phyloP scores from a whole-genome alignment of 2,888 invertebrate genomes.

The Sycophila texana region DNA sequence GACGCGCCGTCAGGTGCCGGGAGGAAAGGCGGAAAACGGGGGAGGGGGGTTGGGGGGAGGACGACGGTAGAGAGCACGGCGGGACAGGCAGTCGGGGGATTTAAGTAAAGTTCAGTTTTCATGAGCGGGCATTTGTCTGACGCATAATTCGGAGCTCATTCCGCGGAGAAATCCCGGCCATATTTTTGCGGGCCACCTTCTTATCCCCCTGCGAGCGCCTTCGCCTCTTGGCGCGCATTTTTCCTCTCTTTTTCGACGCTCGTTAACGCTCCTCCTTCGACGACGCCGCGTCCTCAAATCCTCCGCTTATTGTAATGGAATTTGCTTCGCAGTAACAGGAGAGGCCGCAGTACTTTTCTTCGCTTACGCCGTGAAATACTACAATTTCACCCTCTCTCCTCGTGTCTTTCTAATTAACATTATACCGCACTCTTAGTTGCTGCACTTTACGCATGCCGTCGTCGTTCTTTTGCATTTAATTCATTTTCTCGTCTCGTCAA shows the following conservation, averaged over 20 bases:
- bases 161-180: conserved; percentile 61
- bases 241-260: not conserved
- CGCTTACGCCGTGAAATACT: too few relatives aligned
- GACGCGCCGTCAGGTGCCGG: not conserved
- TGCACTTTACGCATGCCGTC: too few relatives aligned
- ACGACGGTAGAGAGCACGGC: not conserved
- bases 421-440: too few relatives aligned
- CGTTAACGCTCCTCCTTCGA: not conserved
- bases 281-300: not conserved
- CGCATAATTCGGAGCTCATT: conserved; percentile 68
- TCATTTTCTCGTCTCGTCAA: too few relatives aligned
- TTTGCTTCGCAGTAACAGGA: conserved; percentile 28
- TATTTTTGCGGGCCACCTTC: conserved; percentile 61
- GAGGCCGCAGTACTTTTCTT: not conserved
- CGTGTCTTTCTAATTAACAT: too few relatives aligned
- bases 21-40: not conserved
- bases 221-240: not conserved
- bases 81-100: conserved; percentile 56
- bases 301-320: conserved; percentile 37
- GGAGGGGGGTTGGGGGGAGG: not conserved
- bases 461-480: too few relatives aligned
- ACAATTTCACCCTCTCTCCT: too few relatives aligned
- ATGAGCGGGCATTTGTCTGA: conserved; percentile 67
- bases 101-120: conserved; percentile 67
- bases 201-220: not conserved